A percentile compares a stretch with the other conserved stretches of the same genome.
Evolutionary conservation across 2,888 invertebrate species (phyloP).

Genomic region (Anoncus sp.): DNA sequence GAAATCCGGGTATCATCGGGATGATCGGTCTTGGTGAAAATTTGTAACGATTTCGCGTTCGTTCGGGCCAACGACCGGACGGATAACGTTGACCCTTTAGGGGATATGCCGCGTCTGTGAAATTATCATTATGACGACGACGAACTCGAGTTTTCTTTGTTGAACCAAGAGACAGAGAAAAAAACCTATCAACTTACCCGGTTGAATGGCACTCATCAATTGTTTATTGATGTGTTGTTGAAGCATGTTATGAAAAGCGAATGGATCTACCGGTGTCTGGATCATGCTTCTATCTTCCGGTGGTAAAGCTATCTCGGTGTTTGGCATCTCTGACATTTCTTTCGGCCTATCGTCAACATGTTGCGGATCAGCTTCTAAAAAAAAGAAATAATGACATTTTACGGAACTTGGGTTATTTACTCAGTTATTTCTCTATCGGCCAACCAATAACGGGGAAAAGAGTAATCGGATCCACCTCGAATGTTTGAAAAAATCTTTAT

Average conservation of each 20-base stretch:
- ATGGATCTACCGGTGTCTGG: constrained; percentile 18
- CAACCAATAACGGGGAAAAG: not conserved
- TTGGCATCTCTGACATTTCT: not conserved
- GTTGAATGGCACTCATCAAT: constrained; percentile 19
- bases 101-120: not conserved
- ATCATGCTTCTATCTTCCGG: not conserved
- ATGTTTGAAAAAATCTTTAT: not conserved
- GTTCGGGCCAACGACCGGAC: not conserved
- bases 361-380: constrained; percentile 5
- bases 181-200: constrained; percentile 41
- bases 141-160: no score
- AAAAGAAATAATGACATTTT: constrained; percentile 2
- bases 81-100: not conserved
- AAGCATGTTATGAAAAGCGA: constrained; percentile 40
- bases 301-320: constrained; percentile 7
- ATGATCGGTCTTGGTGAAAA: constrained; percentile 1
- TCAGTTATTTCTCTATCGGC: not conserved
- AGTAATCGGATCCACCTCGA: not conserved
- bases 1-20: constrained; percentile 19
- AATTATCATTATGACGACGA: not conserved
- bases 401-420: not conserved
- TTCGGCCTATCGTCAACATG: not conserved
- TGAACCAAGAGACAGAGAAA: no score
- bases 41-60: constrained; percentile 10
- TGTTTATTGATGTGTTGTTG: constrained; percentile 47